phyloP scores from a whole-genome alignment of 2,113 vertebrate species.

The Alosa alosa region DNA sequence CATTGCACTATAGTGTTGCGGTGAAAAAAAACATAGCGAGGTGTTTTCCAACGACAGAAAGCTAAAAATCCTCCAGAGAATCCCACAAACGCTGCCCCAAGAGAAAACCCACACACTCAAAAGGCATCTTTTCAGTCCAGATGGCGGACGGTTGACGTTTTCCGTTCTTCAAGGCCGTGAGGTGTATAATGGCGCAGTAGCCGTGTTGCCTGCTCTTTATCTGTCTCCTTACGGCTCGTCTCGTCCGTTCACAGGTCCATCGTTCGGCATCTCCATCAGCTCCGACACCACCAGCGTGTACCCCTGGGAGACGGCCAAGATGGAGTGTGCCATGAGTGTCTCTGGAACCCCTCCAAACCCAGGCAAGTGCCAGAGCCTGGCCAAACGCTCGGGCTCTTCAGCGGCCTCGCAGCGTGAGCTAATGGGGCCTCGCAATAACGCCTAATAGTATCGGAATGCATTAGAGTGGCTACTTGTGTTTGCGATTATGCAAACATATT shows the following conservation, averaged over 20 bases:
- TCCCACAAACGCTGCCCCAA: background rate
- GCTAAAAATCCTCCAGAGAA: background rate
- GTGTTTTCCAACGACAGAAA: background rate
- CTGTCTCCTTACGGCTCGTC: background rate
- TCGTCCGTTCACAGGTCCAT: conserved; percentile 70
- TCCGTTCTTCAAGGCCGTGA: background rate
- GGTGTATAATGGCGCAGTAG: background rate
- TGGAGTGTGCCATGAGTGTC: conserved; percentile 78
- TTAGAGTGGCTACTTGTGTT: background rate
- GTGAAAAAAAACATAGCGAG: background rate
- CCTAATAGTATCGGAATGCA: background rate
- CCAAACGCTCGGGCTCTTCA: background rate
- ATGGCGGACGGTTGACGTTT: background rate
- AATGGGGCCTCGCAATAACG: background rate
- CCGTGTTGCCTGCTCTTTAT: background rate
- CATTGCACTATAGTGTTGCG: background rate
- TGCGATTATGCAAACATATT: conserved; percentile 10
- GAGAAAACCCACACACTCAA: background rate
- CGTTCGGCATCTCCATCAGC: conserved; percentile 79
- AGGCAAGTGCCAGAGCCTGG: conserved; percentile 62
- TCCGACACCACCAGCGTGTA: conserved; percentile 77
- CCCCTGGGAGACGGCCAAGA: conserved; percentile 84
- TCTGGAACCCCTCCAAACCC: conserved; percentile 76
- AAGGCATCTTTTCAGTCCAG: background rate
- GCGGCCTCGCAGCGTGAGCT: background rate